phyloP scores from a whole-genome alignment of 2,888 invertebrate species.

The Tipula lateralis region DNA sequence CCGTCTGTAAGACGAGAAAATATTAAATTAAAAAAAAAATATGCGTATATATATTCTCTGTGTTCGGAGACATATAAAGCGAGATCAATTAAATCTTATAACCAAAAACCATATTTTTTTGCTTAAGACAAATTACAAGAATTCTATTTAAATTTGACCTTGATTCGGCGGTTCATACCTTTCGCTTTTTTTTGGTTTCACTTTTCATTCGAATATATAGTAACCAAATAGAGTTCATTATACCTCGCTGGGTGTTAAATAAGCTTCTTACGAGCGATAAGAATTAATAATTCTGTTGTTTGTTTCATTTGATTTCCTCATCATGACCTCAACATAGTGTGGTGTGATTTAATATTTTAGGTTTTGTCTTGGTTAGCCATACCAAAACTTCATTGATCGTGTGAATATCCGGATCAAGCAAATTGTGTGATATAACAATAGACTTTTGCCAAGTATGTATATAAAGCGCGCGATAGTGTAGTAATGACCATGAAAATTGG shows the following conservation, averaged over 20 bases:
- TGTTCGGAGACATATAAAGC: background rate
- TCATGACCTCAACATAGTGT: background rate
- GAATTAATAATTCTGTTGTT: background rate
- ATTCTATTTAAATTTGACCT: conserved; percentile 19
- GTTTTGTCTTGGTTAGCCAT: background rate
- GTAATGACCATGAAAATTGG: background rate
- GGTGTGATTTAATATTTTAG: background rate
- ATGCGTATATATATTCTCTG: background rate
- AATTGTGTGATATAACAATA: background rate
- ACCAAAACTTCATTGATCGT: background rate
- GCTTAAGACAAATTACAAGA: conserved; percentile 5
- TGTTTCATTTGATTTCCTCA: background rate
- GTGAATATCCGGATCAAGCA: background rate
- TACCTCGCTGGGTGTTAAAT: background rate
- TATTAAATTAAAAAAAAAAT: background rate
- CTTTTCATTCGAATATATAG: background rate
- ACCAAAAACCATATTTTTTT: background rate
- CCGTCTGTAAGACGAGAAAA: background rate
- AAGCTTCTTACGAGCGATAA: conserved; percentile 4
- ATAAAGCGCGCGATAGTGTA: background rate
- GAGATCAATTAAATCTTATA: background rate
- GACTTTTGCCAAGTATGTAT: background rate
- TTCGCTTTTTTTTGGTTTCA: conserved; percentile 8
- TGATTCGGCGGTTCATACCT: background rate
- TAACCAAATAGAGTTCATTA: conserved; percentile 24